These are phyloP conservation scores for Diachrysia chrysitis DNA, from an alignment of 2,888 invertebrate genomes.

Conservation along the genomic window DNA sequence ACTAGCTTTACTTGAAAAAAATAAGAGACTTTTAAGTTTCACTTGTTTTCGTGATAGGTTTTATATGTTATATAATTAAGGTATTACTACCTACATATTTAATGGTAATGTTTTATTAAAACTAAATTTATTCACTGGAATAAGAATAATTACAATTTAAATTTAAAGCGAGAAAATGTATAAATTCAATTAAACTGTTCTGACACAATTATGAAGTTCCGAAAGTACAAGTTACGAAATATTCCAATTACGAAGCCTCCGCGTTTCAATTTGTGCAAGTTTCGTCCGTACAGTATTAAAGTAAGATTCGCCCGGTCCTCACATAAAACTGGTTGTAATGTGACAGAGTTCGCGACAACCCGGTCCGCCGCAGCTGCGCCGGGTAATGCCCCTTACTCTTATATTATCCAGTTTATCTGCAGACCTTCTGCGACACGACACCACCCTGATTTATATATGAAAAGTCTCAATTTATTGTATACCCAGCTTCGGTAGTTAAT, in stretches of 20 bases:
- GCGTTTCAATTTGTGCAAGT: conserved; percentile 76
- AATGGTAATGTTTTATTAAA: too few relatives aligned
- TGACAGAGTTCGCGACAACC: conserved; percentile 75
- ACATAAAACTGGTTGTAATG: conserved; percentile 80
- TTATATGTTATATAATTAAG: too few relatives aligned
- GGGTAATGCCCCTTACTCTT: conserved; percentile 75
- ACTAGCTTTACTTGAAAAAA: too few relatives aligned
- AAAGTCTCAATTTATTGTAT: conserved; percentile 81
- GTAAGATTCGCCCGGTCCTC: conserved; percentile 62
- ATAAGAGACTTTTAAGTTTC: too few relatives aligned
- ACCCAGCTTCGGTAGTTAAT: conserved; percentile 78
- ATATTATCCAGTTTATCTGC: conserved; percentile 78
- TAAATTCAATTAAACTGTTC: conserved; percentile 38
- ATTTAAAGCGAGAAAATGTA: conserved; percentile 2
- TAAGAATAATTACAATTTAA: conserved; percentile 10
- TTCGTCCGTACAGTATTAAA: conserved; percentile 65
- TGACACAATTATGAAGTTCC: conserved; percentile 58
- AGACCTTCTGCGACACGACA: conserved; percentile 75
- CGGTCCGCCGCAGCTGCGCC: conserved; percentile 71
- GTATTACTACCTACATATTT: too few relatives aligned
- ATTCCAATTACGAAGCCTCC: conserved; percentile 67
- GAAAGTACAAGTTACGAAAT: conserved; percentile 59
- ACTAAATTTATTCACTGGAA: not conserved
- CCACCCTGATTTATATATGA: conserved; percentile 82
- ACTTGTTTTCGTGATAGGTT: too few relatives aligned